Evolutionary conservation across 2,797 vertebrate genomes (phyloP), one percentile per base, ranked within the genome.

Genomic region (Spinus olivaceus): DNA sequence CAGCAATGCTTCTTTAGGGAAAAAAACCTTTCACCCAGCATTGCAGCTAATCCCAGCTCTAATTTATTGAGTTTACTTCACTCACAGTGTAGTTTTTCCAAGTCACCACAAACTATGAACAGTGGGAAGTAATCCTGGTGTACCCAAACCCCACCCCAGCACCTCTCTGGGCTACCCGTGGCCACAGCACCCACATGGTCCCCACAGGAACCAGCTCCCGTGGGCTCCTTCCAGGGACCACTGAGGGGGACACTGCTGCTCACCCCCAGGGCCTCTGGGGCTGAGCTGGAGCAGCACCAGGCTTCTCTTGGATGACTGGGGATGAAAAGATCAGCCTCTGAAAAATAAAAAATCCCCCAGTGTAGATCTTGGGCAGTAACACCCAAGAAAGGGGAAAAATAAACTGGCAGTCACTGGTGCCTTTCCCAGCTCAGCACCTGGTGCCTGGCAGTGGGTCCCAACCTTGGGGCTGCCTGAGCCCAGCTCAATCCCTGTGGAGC

Each of bases 341-440:
- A 47, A 60, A 71, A 51, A 41, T 23, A 42, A 56, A 28, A 30
- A 14, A 10, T 9, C 18, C 11, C 20, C 3, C 24, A 10, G 24
- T 5, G 57, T 25, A 47, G 17, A 21, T 23, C n/a, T 49, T 30
- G 8, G 37, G 47, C n/a, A 32, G 54, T 14, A 27, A 37, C 41
- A 2, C 16, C 41, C 4, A 41, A 41, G 3, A 24, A 22, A 57
- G 0, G 6, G 33, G 53, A 2, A 23, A 28, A 51, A 21, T 1
- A 0, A 3, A 7, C 1, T 22, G 74, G 25, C 28, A 20, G 11
- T 14, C 16, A 7, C 4, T 12, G n/a, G 25, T 30, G 4, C 66
- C 27, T 41, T 46, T 25, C 27, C 46, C 53, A 25, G 44, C 21
- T 21, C 56, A 76, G 59, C 64, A 39, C 4, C 14, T 4, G 0